Percentiles rank a stretch among this genome's conserved stretches.
Conservation (phyloP, 2,113 vertebrate species). For the Lanius collurio region DNA sequence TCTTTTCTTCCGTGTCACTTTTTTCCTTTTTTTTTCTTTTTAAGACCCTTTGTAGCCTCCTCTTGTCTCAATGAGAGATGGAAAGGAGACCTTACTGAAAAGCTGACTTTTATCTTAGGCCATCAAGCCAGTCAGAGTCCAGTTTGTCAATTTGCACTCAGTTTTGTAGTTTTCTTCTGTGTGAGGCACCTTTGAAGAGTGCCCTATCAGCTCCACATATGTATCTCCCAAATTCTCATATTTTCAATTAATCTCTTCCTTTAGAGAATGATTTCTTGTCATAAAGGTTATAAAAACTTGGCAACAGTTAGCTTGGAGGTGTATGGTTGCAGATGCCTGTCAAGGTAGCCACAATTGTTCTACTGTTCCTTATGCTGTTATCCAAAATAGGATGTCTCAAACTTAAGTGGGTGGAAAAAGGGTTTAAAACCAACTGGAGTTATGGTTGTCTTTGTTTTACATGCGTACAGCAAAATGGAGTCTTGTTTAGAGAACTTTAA, state of each 20-base stretch:
- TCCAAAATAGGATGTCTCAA: background rate
- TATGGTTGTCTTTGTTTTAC: background rate
- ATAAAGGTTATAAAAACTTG: background rate
- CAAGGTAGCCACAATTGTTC: background rate
- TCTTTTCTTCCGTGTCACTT: background rate
- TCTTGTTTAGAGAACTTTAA: background rate
- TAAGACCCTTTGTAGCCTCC: background rate
- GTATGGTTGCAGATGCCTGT: background rate
- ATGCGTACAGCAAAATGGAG: background rate
- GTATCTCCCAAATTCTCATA: background rate
- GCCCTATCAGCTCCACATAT: background rate
- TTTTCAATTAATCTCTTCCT: background rate
- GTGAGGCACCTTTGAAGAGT: background rate
- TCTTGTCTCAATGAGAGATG: background rate
- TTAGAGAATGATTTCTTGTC: background rate
- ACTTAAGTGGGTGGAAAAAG: background rate
- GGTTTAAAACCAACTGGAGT: background rate
- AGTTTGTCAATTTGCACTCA: background rate
- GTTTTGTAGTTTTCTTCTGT: background rate
- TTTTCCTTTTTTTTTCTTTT: background rate
- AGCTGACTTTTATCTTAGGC: background rate
- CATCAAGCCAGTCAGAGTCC: background rate
- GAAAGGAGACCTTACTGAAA: background rate
- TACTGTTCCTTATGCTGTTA: background rate
- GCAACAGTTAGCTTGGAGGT: background rate